These are phyloP conservation scores for Brachypterus glaber DNA, from an alignment of 2,888 invertebrate genomes.

Conservation along the genomic window DNA sequence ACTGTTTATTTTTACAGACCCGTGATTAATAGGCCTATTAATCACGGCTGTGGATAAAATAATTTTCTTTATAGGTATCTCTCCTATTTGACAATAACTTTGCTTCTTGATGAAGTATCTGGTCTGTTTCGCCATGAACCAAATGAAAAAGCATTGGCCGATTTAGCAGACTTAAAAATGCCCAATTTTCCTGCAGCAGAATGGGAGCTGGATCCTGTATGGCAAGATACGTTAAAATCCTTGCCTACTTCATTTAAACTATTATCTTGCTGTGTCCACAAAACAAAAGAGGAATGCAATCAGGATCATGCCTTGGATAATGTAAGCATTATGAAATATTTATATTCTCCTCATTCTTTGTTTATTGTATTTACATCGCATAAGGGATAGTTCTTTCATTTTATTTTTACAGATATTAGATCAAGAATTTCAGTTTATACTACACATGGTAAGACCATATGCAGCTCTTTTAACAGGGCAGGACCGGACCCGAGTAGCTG, in stretches of 20 bases:
- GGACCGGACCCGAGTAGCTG: conserved; percentile 40
- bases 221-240: conserved; percentile 38
- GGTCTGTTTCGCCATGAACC: conserved; percentile 37
- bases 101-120: conserved; percentile 39
- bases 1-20: too few relatives aligned
- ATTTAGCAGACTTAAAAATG: conserved; percentile 31
- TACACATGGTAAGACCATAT: conserved; percentile 42
- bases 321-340: conserved; percentile 17
- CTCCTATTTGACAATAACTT: conserved; percentile 36
- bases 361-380: too few relatives aligned
- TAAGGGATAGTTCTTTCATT: conserved; percentile 5
- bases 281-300: conserved; percentile 27
- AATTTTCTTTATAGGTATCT: conserved; percentile 32
- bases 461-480: conserved; percentile 38
- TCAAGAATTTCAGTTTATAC: conserved; percentile 42
- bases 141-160: conserved; percentile 35
- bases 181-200: conserved; percentile 33
- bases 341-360: not conserved
- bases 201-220: conserved; percentile 42
- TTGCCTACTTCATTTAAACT: conserved; percentile 36
- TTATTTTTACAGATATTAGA: conserved; percentile 33
- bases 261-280: conserved; percentile 34
- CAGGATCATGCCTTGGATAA: conserved; percentile 34
- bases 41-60: too few relatives aligned
- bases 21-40: too few relatives aligned